Evolutionary conservation across 92 coral and sea anemone genomes (phyloP).

Genomic region (Phymanthus crucifer): DNA sequence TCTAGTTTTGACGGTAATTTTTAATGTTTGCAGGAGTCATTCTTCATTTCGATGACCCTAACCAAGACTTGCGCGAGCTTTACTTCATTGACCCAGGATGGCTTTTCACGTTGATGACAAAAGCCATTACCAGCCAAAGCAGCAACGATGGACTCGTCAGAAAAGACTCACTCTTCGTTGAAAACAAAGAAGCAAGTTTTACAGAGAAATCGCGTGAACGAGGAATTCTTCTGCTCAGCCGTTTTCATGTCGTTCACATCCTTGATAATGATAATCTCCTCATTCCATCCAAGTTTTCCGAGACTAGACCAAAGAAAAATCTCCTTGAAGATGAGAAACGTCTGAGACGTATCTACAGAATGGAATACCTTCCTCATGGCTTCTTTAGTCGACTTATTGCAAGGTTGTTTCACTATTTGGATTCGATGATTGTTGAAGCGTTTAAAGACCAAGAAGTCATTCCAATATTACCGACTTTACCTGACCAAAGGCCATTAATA

Average conservation of each 20-base stretch:
- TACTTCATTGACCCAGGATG: slow-evolving; percentile 77
- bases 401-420: slow-evolving; percentile 50
- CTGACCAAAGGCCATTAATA: background rate
- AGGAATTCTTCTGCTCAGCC: slow-evolving; percentile 56
- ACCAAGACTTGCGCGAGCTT: slow-evolving; percentile 59
- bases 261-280: slow-evolving; percentile 51
- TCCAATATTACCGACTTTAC: no score
- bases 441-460: background rate
- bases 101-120: slow-evolving; percentile 70
- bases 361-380: slow-evolving; percentile 55
- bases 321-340: slow-evolving; percentile 19
- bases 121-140: slow-evolving; percentile 38
- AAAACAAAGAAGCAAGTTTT: slow-evolving; percentile 27
- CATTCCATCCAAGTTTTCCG: slow-evolving; percentile 67
- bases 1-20: background rate
- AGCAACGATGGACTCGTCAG: slow-evolving; percentile 52
- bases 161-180: slow-evolving; percentile 29
- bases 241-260: slow-evolving; percentile 57
- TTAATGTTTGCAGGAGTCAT: slow-evolving; percentile 46
- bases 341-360: slow-evolving; percentile 43
- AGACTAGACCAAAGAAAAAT: slow-evolving; percentile 38
- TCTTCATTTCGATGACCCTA: slow-evolving; percentile 70
- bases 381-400: slow-evolving; percentile 65
- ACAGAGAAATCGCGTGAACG: slow-evolving; percentile 49
- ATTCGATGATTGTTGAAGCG: slow-evolving; percentile 50